Conservation (phyloP, 2,888 invertebrate genomes). For the Magallana nippona region DNA sequence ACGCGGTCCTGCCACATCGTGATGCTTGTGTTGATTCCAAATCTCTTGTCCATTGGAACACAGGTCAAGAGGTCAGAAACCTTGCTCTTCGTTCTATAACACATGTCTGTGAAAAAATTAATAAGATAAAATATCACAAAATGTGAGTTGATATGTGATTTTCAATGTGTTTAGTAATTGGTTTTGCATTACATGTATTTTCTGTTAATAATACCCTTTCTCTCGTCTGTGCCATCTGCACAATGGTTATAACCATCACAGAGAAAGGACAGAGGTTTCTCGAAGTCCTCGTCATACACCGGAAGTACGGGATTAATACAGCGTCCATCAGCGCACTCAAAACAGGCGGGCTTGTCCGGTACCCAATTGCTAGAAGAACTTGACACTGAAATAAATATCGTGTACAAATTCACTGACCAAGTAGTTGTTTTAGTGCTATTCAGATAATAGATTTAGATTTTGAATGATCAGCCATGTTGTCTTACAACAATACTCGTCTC, state of each 20-base stretch:
- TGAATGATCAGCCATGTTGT: not conserved
- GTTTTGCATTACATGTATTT: too few relatives aligned
- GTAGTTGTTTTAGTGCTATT: too few relatives aligned
- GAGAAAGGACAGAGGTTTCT: constrained; percentile 64
- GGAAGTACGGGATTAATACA: constrained; percentile 63
- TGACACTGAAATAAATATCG: not conserved
- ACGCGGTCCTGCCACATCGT: constrained; percentile 54
- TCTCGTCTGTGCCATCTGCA: constrained; percentile 65
- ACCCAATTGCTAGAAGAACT: not conserved
- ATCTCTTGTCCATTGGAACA: constrained; percentile 48
- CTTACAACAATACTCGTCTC: constrained; percentile 67
- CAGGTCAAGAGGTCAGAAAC: constrained; percentile 49
- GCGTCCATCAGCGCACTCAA: constrained; percentile 63
- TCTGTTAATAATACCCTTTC: constrained; percentile 52
- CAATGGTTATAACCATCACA: constrained; percentile 67
- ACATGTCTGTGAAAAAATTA: constrained; percentile 52
- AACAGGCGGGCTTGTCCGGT: constrained; percentile 52
- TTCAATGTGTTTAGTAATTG: too few relatives aligned
- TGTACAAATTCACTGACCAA: too few relatives aligned
- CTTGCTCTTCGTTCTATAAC: constrained; percentile 49
- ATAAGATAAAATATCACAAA: too few relatives aligned
- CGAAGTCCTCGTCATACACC: constrained; percentile 56
- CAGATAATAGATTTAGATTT: not conserved
- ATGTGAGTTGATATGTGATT: too few relatives aligned
- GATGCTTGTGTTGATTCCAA: constrained; percentile 43